Base-by-base conservation (phyloP, 2,113 vertebrate species). In the Phylloscopus trochiloides region DNA sequence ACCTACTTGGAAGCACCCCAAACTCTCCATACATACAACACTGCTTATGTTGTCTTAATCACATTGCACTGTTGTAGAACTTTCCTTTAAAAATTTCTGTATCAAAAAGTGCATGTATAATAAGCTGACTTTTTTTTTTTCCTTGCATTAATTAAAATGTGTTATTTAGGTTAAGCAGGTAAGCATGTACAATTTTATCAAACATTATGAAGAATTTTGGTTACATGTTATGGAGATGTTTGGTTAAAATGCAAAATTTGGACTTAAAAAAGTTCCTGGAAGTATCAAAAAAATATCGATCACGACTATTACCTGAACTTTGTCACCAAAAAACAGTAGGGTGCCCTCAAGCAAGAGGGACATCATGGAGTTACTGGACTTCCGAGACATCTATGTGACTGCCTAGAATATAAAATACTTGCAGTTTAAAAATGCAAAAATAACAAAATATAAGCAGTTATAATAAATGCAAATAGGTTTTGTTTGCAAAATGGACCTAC, bases 291-390 rank as follows among this genome's bases (percentile, higher is more conserved):
- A 54, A 29, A 22, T 34, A 34, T 34, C 7, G 3, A 51, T 67
- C 78, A 58, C 2, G 6, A 54, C 5, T 16, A 38, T 6, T 70
- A 12, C 6, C 17, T 63, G 31, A 91, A 38, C 1, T 86, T 83
- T 55, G 3, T 26, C 16, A 38, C 8, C 1, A 42, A 73, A 62
- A 17, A 12, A 7, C 9, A 15, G 3, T 15, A 9, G 5, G 3
- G 26, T 63, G 3, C 1, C 18, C 3, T 24, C 15, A 11, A 12
- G 5, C 2, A 58, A 54, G 4, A 68, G 10, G 3, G 4, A 2
- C 6, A 54, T 52, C 20, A 66, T 20, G 26, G 18, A 48, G 4
- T 4, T 34, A 25, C 14, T 65, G 26, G 14, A n/a, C 5, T 66
- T 61, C 14, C 62, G 51, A 62, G 51, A 42, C 9, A 13, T 9